Evolutionary conservation across 2,888 invertebrate genomes (phyloP), one percentile per base, ranked within the genome.

Genomic region (Polymixis lichenea): DNA sequence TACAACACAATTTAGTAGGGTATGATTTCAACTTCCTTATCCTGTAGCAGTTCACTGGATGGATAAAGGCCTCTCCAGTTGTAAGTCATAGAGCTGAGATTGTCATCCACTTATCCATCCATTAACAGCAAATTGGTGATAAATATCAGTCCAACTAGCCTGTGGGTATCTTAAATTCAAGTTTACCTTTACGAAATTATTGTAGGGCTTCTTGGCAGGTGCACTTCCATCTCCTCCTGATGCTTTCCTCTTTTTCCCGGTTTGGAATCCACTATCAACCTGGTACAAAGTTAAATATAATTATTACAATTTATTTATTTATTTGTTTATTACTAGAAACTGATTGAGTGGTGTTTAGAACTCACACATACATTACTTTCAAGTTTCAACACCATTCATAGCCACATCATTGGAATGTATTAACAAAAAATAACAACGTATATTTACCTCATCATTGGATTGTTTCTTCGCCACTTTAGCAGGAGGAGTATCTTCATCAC

Each of bases 141-240:
- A 11, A 58, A 8, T 22, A 2, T n/a, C 68, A 56, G 8, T 28
- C 22, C 15, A 43, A 28, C 17, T 72, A 28, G 17, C n/a, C 19
- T 43, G 25, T 60, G 22, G 17, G 43, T n/a, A 43, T 17, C n/a
- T 19, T 43, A n/a, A 32, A 38, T 2, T 32, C 68, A 25, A 66
- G 80, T 76, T 70, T 91, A 97, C 97, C 95, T 98, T 98, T 0
- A 98, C 98, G 91, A 98, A 98, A 90, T 98, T 98, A 82, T 89
- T 97, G 91, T 98, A 98, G 70, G 97, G 96, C 82, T 97, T 97
- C 85, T 97, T 97, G 13, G 96, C 93, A 75, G 95, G 94, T 51
- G 92, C 93, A 74, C 88, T 88, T 69, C 86, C 65, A 56, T 94
- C 95, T 65, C 91, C 93, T 80, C 90, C 95, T 55, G 96, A 96